Evolutionary conservation across 2,113 vertebrate genomes (phyloP), one percentile per base, ranked within the genome.

Genomic region (Bubo scandiacus): DNA sequence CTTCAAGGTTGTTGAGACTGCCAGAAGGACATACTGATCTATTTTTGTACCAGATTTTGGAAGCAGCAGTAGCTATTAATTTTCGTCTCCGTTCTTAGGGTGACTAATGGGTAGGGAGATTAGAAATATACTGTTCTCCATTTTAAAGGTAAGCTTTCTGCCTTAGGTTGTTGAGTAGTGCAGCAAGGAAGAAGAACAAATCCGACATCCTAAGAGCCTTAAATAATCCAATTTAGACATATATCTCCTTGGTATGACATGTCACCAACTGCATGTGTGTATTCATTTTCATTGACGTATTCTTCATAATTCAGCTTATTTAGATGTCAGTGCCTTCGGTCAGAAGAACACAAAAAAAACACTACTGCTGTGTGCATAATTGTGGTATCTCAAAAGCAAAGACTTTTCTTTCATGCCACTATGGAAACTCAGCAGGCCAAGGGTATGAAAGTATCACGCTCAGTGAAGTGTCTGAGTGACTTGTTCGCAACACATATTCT

Each of bases 11-110:
- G 90, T 90, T 62, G 86, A 82, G 77, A 75, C 86, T 87, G 42
- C 59, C 84, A 32, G 47, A 85, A 97, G 81, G 80, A 90, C 43
- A 16, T 10, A 12, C 18, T 40, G 71, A 85, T 96, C 78, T 97
- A 86, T 97, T 98, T 98, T 96, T 92, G 32, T 96, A 94, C 61
- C 16, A 51, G 84, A 62, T 19, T 96, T 96, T 95, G 81, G 88
- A 95, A 94, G 65, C 65, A 58, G 36, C 61, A 10, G 43, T 45
- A 55, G 40, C 79, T 93, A 70, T 71, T 92, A 32, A 86, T 91
- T 88, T 62, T 71, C 78, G 25, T 78, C 45, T 91, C 81, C 15
- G 2, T 74, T 90, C 38, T 91, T 74, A 38, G 2, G 27, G 61
- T 61, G 70, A 57, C 61, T 55, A 18, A 74, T 16, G 25, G 45